Base-by-base conservation (phyloP, 2,113 vertebrate genomes). In the Macroglossus sobrinus region DNA sequence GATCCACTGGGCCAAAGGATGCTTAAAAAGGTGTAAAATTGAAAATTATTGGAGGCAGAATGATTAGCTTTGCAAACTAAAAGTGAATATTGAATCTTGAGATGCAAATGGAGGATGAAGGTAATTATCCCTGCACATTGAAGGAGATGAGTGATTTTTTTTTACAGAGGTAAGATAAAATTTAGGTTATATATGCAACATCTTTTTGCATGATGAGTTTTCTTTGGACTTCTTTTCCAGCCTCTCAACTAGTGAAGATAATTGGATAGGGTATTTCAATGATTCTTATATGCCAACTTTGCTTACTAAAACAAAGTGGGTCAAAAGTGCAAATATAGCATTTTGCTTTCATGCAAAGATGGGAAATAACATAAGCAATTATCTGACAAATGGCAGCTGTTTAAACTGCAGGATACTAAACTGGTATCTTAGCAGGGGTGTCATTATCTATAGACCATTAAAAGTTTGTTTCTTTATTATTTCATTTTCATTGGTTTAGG, bases 381-480 rank as follows among this genome's bases (percentile, higher is more conserved):
- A 97, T 66, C 93, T 98, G 97, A 96, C 91, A 97, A 97, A 97
- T 92, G 50, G 57, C 72, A 97, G 66, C 74, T 98, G 84, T 97
- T 98, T 95, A 95, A 98, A 98, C 90, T 82, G 91, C 74, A 95
- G 94, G 84, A 53, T 87, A 47, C 68, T 97, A 96, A 98, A 98
- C 97, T 47, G 92, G 84, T 94, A 89, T 97, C 84, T 90, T 69
- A 45, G 84, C 90, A 97, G 91, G 94, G 95, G 79, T 81, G 95
- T 95, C 40, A 18, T 97, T 98, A 97, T 96, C 81, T 97, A 95
- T 97, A 98, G 88, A 91, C 89, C 92, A 96, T 98, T 92, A 98
- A 95, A 97, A 97, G 87, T 98, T 98, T 98, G 97, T 98, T 98
- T 98, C 97, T 88, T 98, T 98, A 97, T 98, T 98, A 98, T 98